phyloP scores from a whole-genome alignment of 2,888 invertebrate genomes.

The Synergus laeviventris region DNA sequence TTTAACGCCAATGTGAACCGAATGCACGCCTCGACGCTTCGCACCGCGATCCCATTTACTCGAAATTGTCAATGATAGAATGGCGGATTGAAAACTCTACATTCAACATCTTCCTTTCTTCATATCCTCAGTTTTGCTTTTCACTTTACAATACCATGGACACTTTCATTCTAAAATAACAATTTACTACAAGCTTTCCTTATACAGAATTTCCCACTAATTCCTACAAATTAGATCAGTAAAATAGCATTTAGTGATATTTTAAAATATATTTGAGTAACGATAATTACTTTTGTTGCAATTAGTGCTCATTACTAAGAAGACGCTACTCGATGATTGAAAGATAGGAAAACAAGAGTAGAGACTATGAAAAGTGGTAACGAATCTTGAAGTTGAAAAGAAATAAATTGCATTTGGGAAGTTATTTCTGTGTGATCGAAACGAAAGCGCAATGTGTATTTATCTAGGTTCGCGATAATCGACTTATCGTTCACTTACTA shows the following conservation, averaged over 20 bases:
- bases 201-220: not conserved
- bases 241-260: too few species aligned
- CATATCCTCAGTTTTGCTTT: conserved; percentile 46
- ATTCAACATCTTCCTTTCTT: conserved; percentile 53
- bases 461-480: conserved; percentile 69
- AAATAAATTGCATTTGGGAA: conserved; percentile 40
- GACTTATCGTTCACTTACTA: conserved; percentile 64
- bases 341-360: conserved; percentile 12
- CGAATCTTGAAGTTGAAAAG: conserved; percentile 26
- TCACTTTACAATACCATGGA: not conserved
- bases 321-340: not conserved
- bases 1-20: conserved; percentile 84
- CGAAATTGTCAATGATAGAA: conserved; percentile 75
- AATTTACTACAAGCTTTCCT: not conserved
- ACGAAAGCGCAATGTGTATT: conserved; percentile 61
- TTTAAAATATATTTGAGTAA: too few species aligned
- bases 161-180: not conserved
- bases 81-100: conserved; percentile 72
- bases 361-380: conserved; percentile 10
- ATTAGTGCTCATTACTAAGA: not conserved
- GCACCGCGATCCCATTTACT: conserved; percentile 75
- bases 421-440: conserved; percentile 41
- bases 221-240: not conserved
- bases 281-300: too few species aligned
- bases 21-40: conserved; percentile 80